Evolutionary conservation across 92 coral and sea anemone species (phyloP).

Genomic region (Porites rus): DNA sequence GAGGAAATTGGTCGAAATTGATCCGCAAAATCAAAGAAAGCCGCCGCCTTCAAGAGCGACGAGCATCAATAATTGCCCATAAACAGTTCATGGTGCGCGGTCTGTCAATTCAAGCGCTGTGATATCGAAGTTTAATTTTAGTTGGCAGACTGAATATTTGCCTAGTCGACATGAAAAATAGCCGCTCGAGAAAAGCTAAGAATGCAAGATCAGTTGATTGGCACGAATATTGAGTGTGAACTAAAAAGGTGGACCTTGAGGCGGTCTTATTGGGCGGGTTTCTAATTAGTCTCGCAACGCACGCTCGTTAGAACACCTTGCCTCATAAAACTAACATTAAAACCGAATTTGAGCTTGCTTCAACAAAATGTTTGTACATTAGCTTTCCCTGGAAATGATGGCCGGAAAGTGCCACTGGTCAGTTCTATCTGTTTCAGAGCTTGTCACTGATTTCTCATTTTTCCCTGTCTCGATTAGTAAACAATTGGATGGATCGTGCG

Average conservation of each 20-base stretch:
- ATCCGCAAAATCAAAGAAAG: conserved; percentile 90
- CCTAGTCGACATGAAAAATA: background rate
- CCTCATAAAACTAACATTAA: conserved; percentile 80
- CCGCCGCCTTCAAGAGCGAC: conserved; percentile 81
- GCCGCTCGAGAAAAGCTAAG: conserved; percentile 13
- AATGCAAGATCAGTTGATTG: conserved; percentile 73
- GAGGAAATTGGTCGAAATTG: conserved; percentile 99
- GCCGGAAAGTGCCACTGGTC: conserved; percentile 74
- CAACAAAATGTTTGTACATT: conserved; percentile 62
- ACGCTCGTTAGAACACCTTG: conserved; percentile 58
- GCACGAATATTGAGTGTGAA: conserved; percentile 60
- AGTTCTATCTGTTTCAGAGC: conserved; percentile 46
- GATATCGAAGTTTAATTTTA: conserved; percentile 33
- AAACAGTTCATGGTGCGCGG: conserved; percentile 65
- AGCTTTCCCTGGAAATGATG: conserved; percentile 55
- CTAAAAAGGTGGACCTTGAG: conserved; percentile 83
- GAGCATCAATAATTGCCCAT: conserved; percentile 83
- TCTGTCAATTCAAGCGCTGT: conserved; percentile 32
- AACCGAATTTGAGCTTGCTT: conserved; percentile 71
- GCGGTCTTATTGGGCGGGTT: conserved; percentile 98
- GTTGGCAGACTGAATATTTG: conserved; percentile 12
- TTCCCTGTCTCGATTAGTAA: conserved; percentile 44
- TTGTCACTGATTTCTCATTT: conserved; percentile 63
- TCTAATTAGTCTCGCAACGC: conserved; percentile 94
- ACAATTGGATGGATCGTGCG: conserved; percentile 85